Percentiles rank a stretch among this genome's conserved stretches.
Conservation (phyloP, 2,113 vertebrate genomes). For the Phylloscopus whistleri region DNA sequence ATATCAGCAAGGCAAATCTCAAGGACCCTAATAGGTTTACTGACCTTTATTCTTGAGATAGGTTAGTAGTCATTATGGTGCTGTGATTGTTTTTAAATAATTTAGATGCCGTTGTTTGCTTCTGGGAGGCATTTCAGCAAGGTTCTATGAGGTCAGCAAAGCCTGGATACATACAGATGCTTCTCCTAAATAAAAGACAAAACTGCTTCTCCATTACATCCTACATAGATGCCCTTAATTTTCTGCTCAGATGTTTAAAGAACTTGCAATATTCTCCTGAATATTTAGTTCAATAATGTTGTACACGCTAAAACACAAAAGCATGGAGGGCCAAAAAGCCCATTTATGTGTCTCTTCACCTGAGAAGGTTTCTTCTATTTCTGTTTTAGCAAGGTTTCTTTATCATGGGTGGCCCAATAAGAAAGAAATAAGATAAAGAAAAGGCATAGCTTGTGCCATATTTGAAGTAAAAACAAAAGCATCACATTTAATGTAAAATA, state of each 20-base stretch:
- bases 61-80: background rate
- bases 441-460: background rate
- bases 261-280: background rate
- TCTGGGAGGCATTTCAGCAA: constrained; percentile 21
- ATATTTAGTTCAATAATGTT: background rate
- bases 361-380: background rate
- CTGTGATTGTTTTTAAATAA: constrained; percentile 39
- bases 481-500: background rate
- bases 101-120: constrained; percentile 14
- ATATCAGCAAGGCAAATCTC: constrained; percentile 35
- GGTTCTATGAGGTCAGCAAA: constrained; percentile 18
- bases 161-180: background rate
- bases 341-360: background rate
- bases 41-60: constrained; percentile 30
- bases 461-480: background rate
- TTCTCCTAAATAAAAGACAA: background rate
- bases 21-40: background rate
- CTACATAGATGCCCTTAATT: background rate
- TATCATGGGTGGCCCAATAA: background rate
- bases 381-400: background rate
- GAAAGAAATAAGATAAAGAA: background rate
- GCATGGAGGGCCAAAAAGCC: background rate
- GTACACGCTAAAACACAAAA: background rate
- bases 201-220: background rate
- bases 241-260: constrained; percentile 1